phyloP scores from a whole-genome alignment of 2,113 vertebrate genomes.

The Dipodomys spectabilis region DNA sequence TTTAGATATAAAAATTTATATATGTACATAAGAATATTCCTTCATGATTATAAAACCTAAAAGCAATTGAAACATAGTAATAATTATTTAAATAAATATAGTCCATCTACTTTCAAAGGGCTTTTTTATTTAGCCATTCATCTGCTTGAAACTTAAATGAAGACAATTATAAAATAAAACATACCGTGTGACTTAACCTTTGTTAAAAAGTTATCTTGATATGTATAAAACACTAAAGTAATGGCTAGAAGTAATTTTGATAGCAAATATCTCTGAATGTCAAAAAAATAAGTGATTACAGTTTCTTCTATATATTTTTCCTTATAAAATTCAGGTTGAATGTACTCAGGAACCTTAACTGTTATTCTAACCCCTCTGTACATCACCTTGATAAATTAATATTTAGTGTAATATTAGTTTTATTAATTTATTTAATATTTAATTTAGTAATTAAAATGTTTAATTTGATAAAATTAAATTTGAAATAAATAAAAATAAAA shows the following conservation, averaged over 20 bases:
- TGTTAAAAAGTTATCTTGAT: neutral
- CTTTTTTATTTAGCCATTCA: neutral
- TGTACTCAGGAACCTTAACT: too few species aligned
- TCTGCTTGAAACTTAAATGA: neutral
- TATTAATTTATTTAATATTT: too few species aligned
- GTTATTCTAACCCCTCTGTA: too few species aligned
- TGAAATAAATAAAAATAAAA: neutral
- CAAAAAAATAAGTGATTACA: neutral
- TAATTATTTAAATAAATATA: constrained; percentile 27
- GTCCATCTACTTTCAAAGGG: neutral
- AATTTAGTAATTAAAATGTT: too few species aligned
- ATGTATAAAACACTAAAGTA: neutral
- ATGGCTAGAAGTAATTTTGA: neutral
- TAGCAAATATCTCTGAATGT: neutral
- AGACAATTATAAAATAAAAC: neutral
- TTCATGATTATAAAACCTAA: neutral
- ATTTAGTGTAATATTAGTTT: too few species aligned
- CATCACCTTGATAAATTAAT: too few species aligned
- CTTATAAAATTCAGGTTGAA: neutral
- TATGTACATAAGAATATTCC: neutral
- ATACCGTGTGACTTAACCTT: neutral
- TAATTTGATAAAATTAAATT: too few species aligned
- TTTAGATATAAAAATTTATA: neutral
- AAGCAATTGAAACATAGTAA: too few species aligned
- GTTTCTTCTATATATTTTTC: neutral